Evolutionary conservation across 2,113 vertebrate genomes (phyloP), one percentile per base, ranked within the genome.

Genomic region (Pagrus major): DNA sequence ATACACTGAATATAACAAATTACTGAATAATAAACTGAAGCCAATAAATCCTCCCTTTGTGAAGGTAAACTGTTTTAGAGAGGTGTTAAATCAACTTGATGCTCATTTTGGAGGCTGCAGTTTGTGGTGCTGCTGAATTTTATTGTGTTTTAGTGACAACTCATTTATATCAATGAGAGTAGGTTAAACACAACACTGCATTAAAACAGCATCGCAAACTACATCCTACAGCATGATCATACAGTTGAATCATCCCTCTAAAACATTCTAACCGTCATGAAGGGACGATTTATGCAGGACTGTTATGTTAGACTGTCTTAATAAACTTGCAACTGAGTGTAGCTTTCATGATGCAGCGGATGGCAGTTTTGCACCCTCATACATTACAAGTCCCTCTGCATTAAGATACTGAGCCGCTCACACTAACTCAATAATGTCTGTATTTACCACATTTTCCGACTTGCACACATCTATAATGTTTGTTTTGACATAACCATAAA

Each of bases 401-500:
- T 39, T 18, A 76, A 55, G 31, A 41, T 15, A 14, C 11, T 15
- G 25, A 63, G 47, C 11, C 70, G 49, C 66, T 73, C 58, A 42
- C 47, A 27, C 33, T 56, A 35, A 54, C 70, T 75, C 54, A 80
- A 81, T 70, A 64, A 75, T 81, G 44, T 51, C 35, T 71, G 27
- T 60, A 54, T 80, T 81, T 63, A 66, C 51, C 49, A 70, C 54
- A 77, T 81, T 74, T 71, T 55, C 71, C 16, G 64, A 81, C 69
- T 78, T 70, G 63, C 71, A 80, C 54, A 60, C 66, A 52, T 76
- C 75, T 61, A 39, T 63, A 33, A 75, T 67, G 64, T 76, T 76
- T 89, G 59, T 79, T 85, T 83, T 81, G 88, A 84, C 70, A 76
- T 71, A 46, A 70, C 64, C 67, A 79, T 75, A 65, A 85, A 81